Evolutionary conservation across 2,797 vertebrate species (phyloP).

Genomic region (Rhyacichthys aspro): DNA sequence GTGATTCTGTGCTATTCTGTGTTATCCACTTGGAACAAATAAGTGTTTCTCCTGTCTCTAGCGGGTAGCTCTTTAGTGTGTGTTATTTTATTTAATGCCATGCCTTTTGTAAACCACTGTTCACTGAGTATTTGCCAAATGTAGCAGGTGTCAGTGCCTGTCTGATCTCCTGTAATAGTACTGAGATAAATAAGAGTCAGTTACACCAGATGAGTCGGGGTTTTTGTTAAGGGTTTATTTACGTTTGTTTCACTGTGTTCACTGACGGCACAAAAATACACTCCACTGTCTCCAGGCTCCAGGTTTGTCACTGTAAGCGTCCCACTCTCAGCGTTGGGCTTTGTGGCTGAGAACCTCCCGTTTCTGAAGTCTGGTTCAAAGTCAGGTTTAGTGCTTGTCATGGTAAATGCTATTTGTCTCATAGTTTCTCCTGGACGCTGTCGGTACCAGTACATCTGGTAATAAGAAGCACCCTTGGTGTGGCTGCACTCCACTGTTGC

Average conservation of each 20-base stretch:
- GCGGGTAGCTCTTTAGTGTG: too few species aligned
- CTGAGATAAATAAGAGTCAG: background rate
- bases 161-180: too few species aligned
- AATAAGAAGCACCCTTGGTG: too few species aligned
- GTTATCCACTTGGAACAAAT: too few species aligned
- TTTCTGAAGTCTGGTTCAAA: conserved; percentile 3
- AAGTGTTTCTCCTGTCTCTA: too few species aligned
- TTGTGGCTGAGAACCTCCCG: background rate
- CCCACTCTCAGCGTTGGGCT: background rate
- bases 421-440: too few species aligned
- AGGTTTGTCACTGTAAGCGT: background rate
- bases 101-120: background rate
- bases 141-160: background rate
- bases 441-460: too few species aligned
- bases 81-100: too few species aligned
- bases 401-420: too few species aligned
- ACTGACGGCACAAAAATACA: conserved; percentile 14
- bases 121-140: background rate
- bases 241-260: background rate
- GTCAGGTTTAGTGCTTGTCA: too few species aligned
- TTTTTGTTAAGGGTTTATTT: background rate
- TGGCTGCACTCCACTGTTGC: too few species aligned
- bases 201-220: background rate
- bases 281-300: conserved; percentile 2
- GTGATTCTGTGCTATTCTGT: too few species aligned